phyloP scores from a whole-genome alignment of 2,797 vertebrate species.

The Pachyuromys duprasi region DNA sequence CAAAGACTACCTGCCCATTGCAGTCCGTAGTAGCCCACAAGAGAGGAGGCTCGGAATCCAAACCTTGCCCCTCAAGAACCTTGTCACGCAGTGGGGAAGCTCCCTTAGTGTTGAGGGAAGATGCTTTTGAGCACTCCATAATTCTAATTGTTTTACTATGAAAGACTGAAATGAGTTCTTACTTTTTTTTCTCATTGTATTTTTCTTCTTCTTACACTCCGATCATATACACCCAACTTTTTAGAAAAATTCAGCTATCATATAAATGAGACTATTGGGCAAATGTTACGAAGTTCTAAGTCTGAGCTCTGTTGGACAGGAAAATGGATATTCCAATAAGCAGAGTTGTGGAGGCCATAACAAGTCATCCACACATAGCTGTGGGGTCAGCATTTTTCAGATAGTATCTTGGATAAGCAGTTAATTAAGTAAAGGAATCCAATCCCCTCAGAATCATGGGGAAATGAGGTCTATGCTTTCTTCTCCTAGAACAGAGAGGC shows the following conservation, averaged over 20 bases:
- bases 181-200: conserved; percentile 6
- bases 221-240: conserved; percentile 48
- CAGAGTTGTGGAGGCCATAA: conserved; percentile 66
- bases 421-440: conserved; percentile 82
- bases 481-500: conserved; percentile 67
- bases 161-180: conserved; percentile 9
- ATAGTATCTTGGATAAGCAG: conserved; percentile 73
- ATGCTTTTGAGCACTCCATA: background rate
- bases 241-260: conserved; percentile 44
- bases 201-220: conserved; percentile 38
- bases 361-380: conserved; percentile 67
- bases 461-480: conserved; percentile 52
- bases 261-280: conserved; percentile 25
- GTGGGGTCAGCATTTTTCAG: conserved; percentile 72
- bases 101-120: background rate
- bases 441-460: conserved; percentile 51
- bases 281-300: conserved; percentile 71
- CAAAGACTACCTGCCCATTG: no score
- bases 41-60: background rate
- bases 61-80: background rate
- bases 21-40: background rate
- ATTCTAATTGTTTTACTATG: conserved; percentile 16
- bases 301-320: conserved; percentile 62
- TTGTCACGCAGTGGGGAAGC: background rate
- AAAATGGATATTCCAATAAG: conserved; percentile 77